phyloP scores from a whole-genome alignment of 2,888 invertebrate genomes.

The Cantharis nigra region DNA sequence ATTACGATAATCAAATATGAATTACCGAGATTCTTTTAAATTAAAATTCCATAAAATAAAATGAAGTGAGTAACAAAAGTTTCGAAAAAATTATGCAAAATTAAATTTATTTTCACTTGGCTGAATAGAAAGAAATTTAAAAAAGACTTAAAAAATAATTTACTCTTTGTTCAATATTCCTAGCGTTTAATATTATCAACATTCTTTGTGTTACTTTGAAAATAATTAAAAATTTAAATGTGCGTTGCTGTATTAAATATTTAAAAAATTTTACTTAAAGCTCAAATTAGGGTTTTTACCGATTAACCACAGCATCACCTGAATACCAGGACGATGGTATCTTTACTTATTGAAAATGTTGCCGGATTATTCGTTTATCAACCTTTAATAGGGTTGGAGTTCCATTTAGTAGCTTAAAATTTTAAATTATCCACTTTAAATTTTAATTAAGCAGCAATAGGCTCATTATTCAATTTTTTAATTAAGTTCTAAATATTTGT shows the following conservation, averaged over 20 bases:
- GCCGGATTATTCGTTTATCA: not conserved
- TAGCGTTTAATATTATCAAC: not conserved
- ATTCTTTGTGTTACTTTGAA: not conserved
- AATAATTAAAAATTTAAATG: not conserved
- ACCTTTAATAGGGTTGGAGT: too few species aligned
- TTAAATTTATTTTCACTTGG: not conserved
- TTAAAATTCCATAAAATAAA: not conserved
- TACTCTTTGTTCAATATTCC: not conserved
- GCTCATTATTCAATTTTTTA: not conserved
- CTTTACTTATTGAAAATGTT: not conserved
- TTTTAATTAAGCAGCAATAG: not conserved
- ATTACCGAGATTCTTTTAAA: not conserved
- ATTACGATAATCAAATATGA: not conserved
- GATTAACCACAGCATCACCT: not conserved
- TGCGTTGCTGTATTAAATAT: not conserved
- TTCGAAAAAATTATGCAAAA: not conserved
- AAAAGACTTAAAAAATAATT: not conserved
- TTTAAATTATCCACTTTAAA: not conserved
- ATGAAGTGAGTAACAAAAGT: not conserved
- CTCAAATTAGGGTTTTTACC: not conserved
- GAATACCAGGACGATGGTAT: not conserved
- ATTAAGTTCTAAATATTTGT: not conserved
- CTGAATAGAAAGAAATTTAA: not conserved
- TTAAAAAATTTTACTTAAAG: not conserved
- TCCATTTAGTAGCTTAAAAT: not conserved